A percentile compares a stretch with the other conserved stretches of the same genome.
Conservation (phyloP, 1,140 invertebrate species). For the Cyrtorhinus lividipennis region DNA sequence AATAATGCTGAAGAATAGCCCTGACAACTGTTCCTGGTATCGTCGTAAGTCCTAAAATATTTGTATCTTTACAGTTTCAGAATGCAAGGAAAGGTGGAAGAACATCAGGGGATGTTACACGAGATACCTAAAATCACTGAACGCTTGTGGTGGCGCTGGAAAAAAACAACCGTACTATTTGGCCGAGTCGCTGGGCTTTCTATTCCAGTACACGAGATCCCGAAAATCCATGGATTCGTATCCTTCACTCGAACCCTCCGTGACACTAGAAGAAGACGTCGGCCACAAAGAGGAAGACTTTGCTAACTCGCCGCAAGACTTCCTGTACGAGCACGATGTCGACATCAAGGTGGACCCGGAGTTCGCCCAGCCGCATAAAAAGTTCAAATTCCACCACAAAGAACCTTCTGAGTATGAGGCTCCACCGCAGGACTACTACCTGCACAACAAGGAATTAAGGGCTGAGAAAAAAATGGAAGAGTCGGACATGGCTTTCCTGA, state of each 20-base stretch:
- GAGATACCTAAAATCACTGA: background rate
- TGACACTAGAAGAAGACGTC: background rate
- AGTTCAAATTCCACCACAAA: background rate
- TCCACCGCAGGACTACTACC: background rate
- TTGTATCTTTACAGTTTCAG: background rate
- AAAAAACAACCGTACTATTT: constrained; percentile 1
- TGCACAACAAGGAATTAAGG: background rate
- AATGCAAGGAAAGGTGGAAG: background rate
- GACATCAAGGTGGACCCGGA: background rate
- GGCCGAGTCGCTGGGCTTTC: background rate
- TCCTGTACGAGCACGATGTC: background rate
- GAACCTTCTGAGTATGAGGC: background rate
- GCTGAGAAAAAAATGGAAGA: background rate
- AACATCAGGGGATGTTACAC: constrained; percentile 1
- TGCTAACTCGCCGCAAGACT: background rate
- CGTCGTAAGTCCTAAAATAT: too few relatives aligned
- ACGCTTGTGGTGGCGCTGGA: background rate
- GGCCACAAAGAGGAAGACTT: background rate
- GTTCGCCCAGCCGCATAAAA: background rate
- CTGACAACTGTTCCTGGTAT: too few relatives aligned
- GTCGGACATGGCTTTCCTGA: background rate
- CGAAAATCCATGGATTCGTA: background rate
- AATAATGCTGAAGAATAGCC: too few relatives aligned
- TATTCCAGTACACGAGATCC: background rate
- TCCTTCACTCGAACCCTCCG: background rate